phyloP scores from a whole-genome alignment of 2,113 vertebrate genomes.

The Dermatemys mawii region DNA sequence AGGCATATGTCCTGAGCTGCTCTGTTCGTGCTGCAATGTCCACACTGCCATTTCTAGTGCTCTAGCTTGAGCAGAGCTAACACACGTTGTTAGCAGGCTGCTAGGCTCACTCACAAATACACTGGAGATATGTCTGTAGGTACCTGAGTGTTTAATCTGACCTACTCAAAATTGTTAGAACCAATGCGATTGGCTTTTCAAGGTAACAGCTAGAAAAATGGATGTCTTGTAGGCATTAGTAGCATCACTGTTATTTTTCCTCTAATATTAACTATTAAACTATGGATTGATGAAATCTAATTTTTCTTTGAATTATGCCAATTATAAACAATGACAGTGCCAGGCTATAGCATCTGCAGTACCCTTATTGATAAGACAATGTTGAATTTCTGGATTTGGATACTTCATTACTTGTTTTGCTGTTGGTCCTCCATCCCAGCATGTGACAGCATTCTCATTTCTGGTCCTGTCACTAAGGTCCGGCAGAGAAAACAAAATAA shows the following conservation, averaged over 20 bases:
- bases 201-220: neutral
- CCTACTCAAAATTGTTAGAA: conserved; percentile 33
- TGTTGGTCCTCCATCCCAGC: neutral
- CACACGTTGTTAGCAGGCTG: neutral
- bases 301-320: neutral
- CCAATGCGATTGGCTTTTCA: conserved; percentile 13
- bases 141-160: conserved; percentile 37
- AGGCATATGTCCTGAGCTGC: neutral
- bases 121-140: neutral
- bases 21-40: neutral
- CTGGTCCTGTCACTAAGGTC: neutral
- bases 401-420: neutral
- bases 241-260: neutral
- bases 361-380: neutral
- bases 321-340: neutral
- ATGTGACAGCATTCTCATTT: neutral
- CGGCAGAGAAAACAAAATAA: neutral
- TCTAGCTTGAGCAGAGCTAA: neutral
- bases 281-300: neutral
- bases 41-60: neutral
- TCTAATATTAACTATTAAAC: rapidly evolving
- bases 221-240: neutral
- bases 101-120: neutral
- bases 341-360: neutral
- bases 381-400: neutral